Percentiles rank a stretch among this genome's conserved stretches.
Conservation (phyloP, 1,140 invertebrate genomes). For the Eriocheir sinensis region DNA sequence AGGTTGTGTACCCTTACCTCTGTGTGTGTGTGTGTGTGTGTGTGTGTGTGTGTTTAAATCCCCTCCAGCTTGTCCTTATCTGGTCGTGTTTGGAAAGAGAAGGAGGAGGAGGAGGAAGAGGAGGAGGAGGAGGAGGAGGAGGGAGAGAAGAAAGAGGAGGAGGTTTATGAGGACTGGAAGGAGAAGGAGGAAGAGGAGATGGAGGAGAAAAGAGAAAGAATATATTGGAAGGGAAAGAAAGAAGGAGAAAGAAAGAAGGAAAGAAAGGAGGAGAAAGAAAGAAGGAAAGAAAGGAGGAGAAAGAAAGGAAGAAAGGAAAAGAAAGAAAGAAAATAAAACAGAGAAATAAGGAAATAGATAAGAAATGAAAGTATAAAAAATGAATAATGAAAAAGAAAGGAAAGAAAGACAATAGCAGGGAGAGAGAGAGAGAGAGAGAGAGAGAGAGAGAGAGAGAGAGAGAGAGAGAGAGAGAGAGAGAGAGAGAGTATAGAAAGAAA, state of each 20-base stretch:
- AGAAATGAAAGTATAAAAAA: background rate
- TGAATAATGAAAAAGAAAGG: background rate
- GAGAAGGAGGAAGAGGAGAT: background rate
- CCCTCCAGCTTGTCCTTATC: too few relatives aligned
- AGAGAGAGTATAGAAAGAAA: background rate
- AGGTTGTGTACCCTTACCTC: too few relatives aligned
- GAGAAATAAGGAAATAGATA: background rate
- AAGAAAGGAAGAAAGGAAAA: background rate
- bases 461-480: conserved; percentile 40
- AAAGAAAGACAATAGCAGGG: background rate
- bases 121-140: too few relatives aligned
- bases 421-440: background rate
- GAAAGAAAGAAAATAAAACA: background rate
- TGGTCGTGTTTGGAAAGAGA: too few relatives aligned
- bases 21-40: too few relatives aligned
- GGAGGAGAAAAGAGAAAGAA: too few relatives aligned
- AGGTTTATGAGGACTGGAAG: conserved; percentile 15
- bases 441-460: conserved; percentile 33
- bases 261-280: background rate
- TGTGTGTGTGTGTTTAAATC: too few relatives aligned
- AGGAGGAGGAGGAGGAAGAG: too few relatives aligned
- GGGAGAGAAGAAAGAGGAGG: too few relatives aligned
- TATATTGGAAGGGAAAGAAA: background rate
- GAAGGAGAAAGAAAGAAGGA: too few relatives aligned
- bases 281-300: background rate